A percentile compares a stretch with the other conserved stretches of the same genome.
These are phyloP conservation scores for Strix aluco DNA, from an alignment of 2,113 vertebrate species.

Conservation along the genomic window DNA sequence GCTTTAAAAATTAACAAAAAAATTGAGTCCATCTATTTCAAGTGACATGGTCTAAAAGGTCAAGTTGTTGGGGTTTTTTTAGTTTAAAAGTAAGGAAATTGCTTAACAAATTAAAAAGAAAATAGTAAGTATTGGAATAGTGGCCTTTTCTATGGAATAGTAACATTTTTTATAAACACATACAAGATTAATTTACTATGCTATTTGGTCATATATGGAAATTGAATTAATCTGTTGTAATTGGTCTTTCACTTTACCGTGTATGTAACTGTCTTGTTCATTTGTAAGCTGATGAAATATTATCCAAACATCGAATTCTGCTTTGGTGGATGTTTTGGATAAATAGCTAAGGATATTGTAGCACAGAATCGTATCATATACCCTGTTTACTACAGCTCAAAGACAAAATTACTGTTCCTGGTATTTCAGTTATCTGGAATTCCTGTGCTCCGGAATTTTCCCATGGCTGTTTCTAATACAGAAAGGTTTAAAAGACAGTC, in stretches of 20 bases:
- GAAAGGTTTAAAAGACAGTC: not conserved
- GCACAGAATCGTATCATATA: slow-evolving; percentile 32
- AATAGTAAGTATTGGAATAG: not conserved
- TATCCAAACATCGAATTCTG: slow-evolving; percentile 19
- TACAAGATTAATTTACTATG: not conserved
- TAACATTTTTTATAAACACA: not conserved
- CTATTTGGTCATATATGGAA: slow-evolving; percentile 34
- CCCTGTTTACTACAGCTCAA: slow-evolving; percentile 26
- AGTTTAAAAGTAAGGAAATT: not conserved
- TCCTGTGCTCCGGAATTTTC: slow-evolving; percentile 55
- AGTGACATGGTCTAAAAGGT: not conserved
- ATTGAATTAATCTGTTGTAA: slow-evolving; percentile 1
- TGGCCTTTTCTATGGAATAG: not conserved
- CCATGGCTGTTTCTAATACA: slow-evolving; percentile 40
- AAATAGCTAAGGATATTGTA: slow-evolving; percentile 56
- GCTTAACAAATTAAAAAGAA: not conserved
- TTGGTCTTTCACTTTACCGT: slow-evolving; percentile 40
- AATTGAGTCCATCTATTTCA: slow-evolving; percentile 17
- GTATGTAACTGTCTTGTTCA: slow-evolving; percentile 54
- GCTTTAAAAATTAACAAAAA: slow-evolving; percentile 39
- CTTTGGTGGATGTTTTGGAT: slow-evolving; percentile 57
- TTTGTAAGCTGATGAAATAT: slow-evolving; percentile 61
- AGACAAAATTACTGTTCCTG: slow-evolving; percentile 58
- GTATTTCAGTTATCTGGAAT: slow-evolving; percentile 58
- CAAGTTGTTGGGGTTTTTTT: not conserved